Percentiles rank a stretch among this genome's conserved stretches.
These are phyloP conservation scores for Pyrrhia umbra DNA, from an alignment of 2,888 invertebrate genomes.

Conservation along the genomic window DNA sequence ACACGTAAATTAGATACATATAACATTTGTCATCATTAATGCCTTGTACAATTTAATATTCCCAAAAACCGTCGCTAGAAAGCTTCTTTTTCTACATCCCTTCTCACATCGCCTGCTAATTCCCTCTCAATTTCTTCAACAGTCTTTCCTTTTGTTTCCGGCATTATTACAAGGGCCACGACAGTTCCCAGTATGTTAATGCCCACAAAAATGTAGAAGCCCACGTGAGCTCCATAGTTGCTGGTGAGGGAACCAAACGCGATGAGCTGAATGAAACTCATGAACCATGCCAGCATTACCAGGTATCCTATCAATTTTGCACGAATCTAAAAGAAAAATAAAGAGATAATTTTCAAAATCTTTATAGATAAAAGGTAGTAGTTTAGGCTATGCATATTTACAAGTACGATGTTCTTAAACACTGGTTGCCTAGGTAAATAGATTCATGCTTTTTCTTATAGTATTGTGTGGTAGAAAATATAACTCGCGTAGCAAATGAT, in stretches of 20 bases:
- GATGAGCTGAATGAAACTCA: slow-evolving; percentile 66
- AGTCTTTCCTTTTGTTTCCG: slow-evolving; percentile 82
- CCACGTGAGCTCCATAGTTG: slow-evolving; percentile 72
- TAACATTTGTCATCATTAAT: slow-evolving; percentile 28
- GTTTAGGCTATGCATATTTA: no score
- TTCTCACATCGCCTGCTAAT: slow-evolving; percentile 36
- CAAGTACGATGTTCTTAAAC: no score
- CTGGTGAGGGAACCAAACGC: slow-evolving; percentile 62
- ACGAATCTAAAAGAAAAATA: slow-evolving; percentile 69
- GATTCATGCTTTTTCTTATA: no score
- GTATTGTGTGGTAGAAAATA: no score
- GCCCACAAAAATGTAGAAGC: slow-evolving; percentile 75
- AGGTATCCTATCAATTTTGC: slow-evolving; percentile 72
- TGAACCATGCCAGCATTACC: slow-evolving; percentile 69
- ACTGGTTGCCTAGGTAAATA: no score
- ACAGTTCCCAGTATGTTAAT: slow-evolving; percentile 73
- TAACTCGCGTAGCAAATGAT: no score
- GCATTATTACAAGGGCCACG: slow-evolving; percentile 71
- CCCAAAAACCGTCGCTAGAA: neutral
- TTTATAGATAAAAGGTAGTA: no score
- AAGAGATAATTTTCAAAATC: no score
- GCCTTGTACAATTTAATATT: neutral
- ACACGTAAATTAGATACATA: neutral
- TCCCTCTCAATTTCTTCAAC: slow-evolving; percentile 75
- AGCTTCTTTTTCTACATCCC: neutral